Base-by-base conservation (phyloP, 2,888 invertebrate species). In the Sphinx pinastri region DNA sequence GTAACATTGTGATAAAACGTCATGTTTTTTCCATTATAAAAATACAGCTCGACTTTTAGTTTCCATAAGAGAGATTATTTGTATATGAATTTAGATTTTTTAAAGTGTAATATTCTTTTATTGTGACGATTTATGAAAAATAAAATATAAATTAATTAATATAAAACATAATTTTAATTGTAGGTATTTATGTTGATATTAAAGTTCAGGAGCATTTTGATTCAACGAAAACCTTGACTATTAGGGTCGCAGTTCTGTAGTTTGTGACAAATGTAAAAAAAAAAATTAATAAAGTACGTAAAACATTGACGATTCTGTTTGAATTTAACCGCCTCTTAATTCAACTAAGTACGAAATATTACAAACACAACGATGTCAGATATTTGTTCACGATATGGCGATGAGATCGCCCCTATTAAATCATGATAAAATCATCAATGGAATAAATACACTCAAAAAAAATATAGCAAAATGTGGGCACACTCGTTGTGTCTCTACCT, bases 1-100 rank as follows among this genome's bases (percentile, higher is more conserved):
- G 88, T 93, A 92, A 92, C 89, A 89, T 93, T 94, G 93, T 94
- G 93, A 94, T 94, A 93, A 90, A 89, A 90, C 90, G 87, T 90
- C 86, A 90, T 87, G 89, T 88, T 90, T 90, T 90, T 93, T 91
- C 93, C 91, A 91, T 89, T 80, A 87, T 88, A 90, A 81, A 87
- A 85, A 84, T 84, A 88, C 88, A 84, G 84, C 90, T 91, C 83
- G 87, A 82, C 84, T 88, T 83, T 87, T 90, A 88, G 88, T 89
- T 86, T 88, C 89, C 86, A 85, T 88, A 91, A 92, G 92, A 90
- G 87, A 91, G 90, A 91, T 93, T 91, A 93, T 91, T 91, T 93
- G 92, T 93, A 92, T 89, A 93, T 93, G 91, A 92, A 86, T 90
- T 91, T 91, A 92, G 91, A 88, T 88, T 91, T 87, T 83, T 83